Percentiles rank a stretch among this genome's conserved stretches.
Conservation (phyloP, 2,888 invertebrate species). For the Scrobipalpa atriplicella region DNA sequence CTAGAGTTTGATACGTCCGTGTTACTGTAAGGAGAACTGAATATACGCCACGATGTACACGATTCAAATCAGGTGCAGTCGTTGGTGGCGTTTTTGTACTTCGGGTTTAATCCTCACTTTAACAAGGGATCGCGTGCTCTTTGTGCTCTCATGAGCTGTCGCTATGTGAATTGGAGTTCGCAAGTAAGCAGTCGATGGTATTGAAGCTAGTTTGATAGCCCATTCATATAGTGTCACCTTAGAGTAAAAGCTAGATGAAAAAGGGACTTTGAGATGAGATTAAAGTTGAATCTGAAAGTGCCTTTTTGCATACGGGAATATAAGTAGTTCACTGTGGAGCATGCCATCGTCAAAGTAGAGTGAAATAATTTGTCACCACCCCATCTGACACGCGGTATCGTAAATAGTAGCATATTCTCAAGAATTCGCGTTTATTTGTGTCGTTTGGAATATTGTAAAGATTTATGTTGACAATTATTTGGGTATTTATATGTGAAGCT, state of each 20-base stretch:
- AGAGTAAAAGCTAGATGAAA: neutral
- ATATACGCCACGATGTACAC: neutral
- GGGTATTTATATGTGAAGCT: neutral
- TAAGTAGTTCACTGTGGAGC: neutral
- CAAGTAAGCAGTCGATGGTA: neutral
- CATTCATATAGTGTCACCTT: neutral
- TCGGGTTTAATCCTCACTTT: neutral
- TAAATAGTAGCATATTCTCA: neutral
- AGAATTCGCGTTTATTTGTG: neutral
- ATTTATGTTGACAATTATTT: neutral
- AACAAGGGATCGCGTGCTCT: neutral
- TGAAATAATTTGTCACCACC: neutral
- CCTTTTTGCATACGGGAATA: neutral
- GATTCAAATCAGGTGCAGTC: neutral
- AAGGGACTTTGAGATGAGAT: neutral
- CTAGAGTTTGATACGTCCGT: constrained; percentile 3
- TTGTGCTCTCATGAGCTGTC: neutral
- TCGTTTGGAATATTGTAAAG: neutral
- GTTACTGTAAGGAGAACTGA: neutral
- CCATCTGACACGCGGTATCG: constrained; percentile 1
- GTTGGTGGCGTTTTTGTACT: neutral
- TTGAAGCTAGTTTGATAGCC: neutral
- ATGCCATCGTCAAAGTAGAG: neutral
- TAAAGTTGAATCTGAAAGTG: neutral
- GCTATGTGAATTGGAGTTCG: neutral